Evolutionary conservation across 2,888 invertebrate species (phyloP).

Genomic region (Tridacna crocea): DNA sequence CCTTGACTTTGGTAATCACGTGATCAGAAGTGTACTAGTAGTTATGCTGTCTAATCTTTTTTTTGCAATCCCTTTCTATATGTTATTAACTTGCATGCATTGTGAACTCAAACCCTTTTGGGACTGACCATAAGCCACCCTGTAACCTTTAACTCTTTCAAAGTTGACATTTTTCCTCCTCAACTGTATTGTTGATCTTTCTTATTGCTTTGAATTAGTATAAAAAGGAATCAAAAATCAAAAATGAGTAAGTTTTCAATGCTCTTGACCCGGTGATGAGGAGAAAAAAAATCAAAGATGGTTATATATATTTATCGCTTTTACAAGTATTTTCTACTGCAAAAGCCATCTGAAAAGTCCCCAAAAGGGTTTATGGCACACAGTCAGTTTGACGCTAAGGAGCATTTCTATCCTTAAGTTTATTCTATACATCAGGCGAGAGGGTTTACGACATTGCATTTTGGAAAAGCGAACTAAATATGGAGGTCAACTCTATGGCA

Average conservation of each 20-base stretch:
- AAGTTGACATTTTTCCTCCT: too few relatives aligned
- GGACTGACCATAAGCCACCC: slow-evolving; percentile 3
- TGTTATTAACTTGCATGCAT: slow-evolving; percentile 28
- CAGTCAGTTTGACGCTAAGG: slow-evolving; percentile 40
- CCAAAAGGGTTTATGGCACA: slow-evolving; percentile 13
- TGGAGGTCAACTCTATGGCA: slow-evolving; percentile 93
- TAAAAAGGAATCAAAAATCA: too few relatives aligned
- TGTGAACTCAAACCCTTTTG: slow-evolving; percentile 18
- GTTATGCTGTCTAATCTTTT: slow-evolving; percentile 35
- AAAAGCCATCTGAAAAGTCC: background rate
- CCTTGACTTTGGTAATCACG: slow-evolving; percentile 35
- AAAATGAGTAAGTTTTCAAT: too few relatives aligned
- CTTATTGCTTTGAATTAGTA: too few relatives aligned
- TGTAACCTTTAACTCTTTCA: background rate
- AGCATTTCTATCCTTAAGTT: slow-evolving; percentile 43
- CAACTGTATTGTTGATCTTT: too few relatives aligned
- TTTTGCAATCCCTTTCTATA: slow-evolving; percentile 38
- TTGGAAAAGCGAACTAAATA: slow-evolving; percentile 88
- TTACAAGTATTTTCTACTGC: too few relatives aligned
- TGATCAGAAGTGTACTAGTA: slow-evolving; percentile 27
- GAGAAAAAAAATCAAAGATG: too few relatives aligned
- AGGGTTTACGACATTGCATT: slow-evolving; percentile 80
- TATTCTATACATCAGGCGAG: slow-evolving; percentile 74
- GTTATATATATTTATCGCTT: too few relatives aligned
- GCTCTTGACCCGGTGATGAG: too few relatives aligned